These are phyloP conservation scores for Melanostigma gelatinosum DNA, from an alignment of 2,113 vertebrate genomes.

Conservation along the genomic window DNA sequence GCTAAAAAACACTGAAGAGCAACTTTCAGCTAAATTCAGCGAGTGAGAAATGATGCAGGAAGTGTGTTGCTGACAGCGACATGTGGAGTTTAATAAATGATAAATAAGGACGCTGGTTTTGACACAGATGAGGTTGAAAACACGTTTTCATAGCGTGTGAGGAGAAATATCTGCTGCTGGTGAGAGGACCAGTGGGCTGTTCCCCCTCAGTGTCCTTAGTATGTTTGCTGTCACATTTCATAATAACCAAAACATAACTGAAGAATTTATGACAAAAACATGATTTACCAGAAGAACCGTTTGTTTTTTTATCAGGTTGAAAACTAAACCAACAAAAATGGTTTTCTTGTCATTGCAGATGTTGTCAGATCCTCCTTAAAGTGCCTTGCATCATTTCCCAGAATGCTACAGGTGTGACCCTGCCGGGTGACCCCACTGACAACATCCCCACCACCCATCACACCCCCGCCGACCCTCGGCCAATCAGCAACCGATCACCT, in stretches of 20 bases:
- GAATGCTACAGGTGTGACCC: conserved; percentile 26
- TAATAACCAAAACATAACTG: too few species aligned
- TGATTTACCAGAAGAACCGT: too few species aligned
- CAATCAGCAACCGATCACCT: conserved; percentile 14
- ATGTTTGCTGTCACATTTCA: too few species aligned
- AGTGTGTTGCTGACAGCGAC: background rate
- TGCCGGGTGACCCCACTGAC: background rate
- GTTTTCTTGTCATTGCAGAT: conserved; percentile 45
- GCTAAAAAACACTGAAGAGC: background rate
- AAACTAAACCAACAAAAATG: background rate
- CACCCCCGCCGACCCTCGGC: background rate
- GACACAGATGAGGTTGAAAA: background rate
- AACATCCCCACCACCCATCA: background rate
- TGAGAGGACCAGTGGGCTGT: background rate
- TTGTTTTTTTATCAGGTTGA: background rate
- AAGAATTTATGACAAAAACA: too few species aligned
- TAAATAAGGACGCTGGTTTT: too few species aligned
- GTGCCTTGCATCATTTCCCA: background rate
- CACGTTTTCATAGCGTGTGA: too few species aligned
- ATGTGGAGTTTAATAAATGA: background rate
- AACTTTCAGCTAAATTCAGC: background rate
- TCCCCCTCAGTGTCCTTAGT: too few species aligned
- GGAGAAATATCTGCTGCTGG: background rate
- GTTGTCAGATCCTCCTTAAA: background rate
- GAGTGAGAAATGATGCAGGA: background rate